Evolutionary conservation across 1,140 invertebrate species (phyloP).

Genomic region (Drosophila subpulchrella): DNA sequence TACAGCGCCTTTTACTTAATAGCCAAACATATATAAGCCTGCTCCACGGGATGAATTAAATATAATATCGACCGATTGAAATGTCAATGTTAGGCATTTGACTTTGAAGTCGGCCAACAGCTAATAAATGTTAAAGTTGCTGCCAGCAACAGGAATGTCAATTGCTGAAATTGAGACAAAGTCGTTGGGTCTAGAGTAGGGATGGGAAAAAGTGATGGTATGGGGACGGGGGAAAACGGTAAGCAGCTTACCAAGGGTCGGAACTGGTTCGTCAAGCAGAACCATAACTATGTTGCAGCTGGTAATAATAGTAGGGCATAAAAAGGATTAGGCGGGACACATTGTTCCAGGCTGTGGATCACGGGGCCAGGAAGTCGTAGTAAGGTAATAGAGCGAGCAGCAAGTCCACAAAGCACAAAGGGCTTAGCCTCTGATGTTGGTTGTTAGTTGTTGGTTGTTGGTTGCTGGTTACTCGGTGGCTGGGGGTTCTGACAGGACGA

Average conservation of each 20-base stretch:
- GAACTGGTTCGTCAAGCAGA: conserved; percentile 56
- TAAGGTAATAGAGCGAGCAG: conserved; percentile 67
- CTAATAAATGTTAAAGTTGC: conserved; percentile 66
- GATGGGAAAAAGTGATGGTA: neutral
- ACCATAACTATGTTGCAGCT: conserved; percentile 74
- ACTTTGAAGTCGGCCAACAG: conserved; percentile 45
- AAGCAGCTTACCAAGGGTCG: conserved; percentile 62
- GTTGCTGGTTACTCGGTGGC: neutral
- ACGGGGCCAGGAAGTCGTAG: conserved; percentile 66
- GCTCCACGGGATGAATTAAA: conserved; percentile 22
- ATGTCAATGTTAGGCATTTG: conserved; percentile 58
- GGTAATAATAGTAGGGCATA: conserved; percentile 61
- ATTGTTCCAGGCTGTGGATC: conserved; percentile 49
- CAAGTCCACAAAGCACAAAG: conserved; percentile 36
- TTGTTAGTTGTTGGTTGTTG: neutral
- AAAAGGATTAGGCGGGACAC: conserved; percentile 69
- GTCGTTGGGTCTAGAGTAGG: conserved; percentile 2
- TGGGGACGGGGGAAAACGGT: conserved; percentile 17
- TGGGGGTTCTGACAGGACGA: conserved; percentile 20
- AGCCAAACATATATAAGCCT: conserved; percentile 10
- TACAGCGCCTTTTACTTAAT: conserved; percentile 14
- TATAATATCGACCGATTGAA: conserved; percentile 41
- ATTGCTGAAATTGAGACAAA: conserved; percentile 67
- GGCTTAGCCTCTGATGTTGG: conserved; percentile 28
- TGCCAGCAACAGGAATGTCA: conserved; percentile 43